phyloP scores from a whole-genome alignment of 2,888 invertebrate genomes.

The Agonum fuliginosum region DNA sequence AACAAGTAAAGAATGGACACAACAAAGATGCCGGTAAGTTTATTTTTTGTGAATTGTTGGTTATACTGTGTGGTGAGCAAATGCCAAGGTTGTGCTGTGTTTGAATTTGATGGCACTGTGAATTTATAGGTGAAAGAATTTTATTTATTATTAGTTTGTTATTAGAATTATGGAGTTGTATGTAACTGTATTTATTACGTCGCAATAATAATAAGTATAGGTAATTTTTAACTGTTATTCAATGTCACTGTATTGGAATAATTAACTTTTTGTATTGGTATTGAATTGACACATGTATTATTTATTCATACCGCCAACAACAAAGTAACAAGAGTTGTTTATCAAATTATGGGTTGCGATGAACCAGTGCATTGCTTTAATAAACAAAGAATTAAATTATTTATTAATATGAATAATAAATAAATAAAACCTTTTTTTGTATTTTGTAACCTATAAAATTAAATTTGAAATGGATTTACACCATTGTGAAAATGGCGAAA shows the following conservation, averaged over 20 bases:
- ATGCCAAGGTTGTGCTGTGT: background rate
- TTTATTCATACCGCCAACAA: background rate
- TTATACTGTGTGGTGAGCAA: background rate
- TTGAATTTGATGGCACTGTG: background rate
- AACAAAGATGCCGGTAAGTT: slow-evolving; percentile 61
- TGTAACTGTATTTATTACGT: background rate
- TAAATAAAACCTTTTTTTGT: no score
- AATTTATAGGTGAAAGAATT: background rate
- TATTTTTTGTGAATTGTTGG: slow-evolving; percentile 1
- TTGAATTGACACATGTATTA: background rate
- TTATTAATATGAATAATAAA: no score
- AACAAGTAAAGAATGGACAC: slow-evolving; percentile 60
- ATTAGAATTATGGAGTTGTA: background rate
- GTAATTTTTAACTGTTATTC: slow-evolving; percentile 8
- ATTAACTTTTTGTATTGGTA: slow-evolving; percentile 9
- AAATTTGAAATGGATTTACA: no score
- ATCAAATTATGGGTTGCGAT: no score
- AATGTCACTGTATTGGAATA: slow-evolving; percentile 12
- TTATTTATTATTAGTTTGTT: background rate
- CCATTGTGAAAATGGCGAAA: no score
- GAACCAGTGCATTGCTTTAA: no score
- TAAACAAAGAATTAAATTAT: no score
- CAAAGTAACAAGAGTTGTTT: no score
- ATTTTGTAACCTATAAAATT: no score
- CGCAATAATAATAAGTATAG: background rate